phyloP scores from a whole-genome alignment of 2,888 invertebrate genomes.

The Homarus gammarus region DNA sequence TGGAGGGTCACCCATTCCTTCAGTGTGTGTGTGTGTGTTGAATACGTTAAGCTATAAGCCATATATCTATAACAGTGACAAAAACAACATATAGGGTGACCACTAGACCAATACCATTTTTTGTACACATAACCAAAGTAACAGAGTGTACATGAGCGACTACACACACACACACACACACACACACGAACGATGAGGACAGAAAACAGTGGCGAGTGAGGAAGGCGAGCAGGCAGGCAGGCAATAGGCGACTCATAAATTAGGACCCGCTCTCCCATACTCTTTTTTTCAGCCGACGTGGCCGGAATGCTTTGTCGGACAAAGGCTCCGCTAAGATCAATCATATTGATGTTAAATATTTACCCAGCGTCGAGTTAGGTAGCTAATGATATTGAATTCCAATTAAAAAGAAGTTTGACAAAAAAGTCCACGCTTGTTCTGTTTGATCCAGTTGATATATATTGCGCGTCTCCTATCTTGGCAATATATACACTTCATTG shows the following conservation, averaged over 20 bases:
- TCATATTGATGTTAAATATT: conserved; percentile 66
- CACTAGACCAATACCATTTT: too few relatives aligned
- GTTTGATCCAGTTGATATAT: conserved; percentile 34
- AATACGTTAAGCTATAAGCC: too few relatives aligned
- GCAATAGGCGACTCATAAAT: conserved; percentile 29
- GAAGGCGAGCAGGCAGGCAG: neutral
- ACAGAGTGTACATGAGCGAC: too few relatives aligned
- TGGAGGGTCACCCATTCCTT: neutral
- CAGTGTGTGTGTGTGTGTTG: neutral
- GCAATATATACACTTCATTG: conserved; percentile 32
- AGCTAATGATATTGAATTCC: conserved; percentile 70
- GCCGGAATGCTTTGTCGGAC: conserved; percentile 53
- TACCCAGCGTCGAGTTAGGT: conserved; percentile 51
- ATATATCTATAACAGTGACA: too few relatives aligned
- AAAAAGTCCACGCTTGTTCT: neutral
- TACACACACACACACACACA: neutral
- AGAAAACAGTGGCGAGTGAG: neutral
- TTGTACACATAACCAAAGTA: too few relatives aligned
- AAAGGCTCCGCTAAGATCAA: conserved; percentile 54
- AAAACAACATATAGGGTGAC: too few relatives aligned
- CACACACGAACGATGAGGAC: too few relatives aligned
- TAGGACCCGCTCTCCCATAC: neutral
- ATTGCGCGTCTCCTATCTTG: conserved; percentile 12
- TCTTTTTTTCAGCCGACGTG: conserved; percentile 16
- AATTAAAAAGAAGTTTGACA: conserved; percentile 50